Base-by-base conservation (phyloP, 2,888 invertebrate species). In the Falcaria lacertinaria region DNA sequence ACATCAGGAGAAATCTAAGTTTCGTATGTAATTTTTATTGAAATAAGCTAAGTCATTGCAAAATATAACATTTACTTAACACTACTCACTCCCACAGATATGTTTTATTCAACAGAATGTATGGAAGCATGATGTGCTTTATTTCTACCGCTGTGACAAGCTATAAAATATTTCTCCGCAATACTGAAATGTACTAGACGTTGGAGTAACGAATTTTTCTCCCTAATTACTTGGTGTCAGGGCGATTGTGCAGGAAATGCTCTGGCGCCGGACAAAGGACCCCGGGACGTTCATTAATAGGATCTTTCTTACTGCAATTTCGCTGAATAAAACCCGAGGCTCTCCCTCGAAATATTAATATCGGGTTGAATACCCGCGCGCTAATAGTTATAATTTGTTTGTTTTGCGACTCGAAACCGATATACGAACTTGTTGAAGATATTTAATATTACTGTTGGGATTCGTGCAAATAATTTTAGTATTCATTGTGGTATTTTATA, bases 251-350 rank as follows among this genome's bases (percentile, higher is more conserved):
- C 78, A 81, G 84, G 82, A 80, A 85, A 83, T 82, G 81, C 80
- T 76, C 74, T 63, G 61, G 72, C 73, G 70, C 71, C 69, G 80
- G 77, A 85, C 85, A 86, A 88, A 88, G 77, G 75, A 71, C 64
- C 58, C 67, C 66, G 76, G 74, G 84, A 87, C 88, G 83, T 86
- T 87, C 86, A 89, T 88, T 89, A 89, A 88, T 88, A 88, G 85
- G 80, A 84, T 87, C 87, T 84, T 81, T 84, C 84, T 80, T 84
- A 85, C 85, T 88, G 87, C 87, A 86, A 84, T 85, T 80, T 81
- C 67, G 73, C 75, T 85, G 85, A 86, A 87, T 85, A 83, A 83
- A 85, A 86, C 77, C 60, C 58, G 60, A 60, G 68, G 66, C 67
- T 66, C 73, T 69, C 74, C 66, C 66, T 68, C 74, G 81, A 80